Evolutionary conservation across 2,113 vertebrate species (phyloP).

Genomic region (Semnornis frantzii): DNA sequence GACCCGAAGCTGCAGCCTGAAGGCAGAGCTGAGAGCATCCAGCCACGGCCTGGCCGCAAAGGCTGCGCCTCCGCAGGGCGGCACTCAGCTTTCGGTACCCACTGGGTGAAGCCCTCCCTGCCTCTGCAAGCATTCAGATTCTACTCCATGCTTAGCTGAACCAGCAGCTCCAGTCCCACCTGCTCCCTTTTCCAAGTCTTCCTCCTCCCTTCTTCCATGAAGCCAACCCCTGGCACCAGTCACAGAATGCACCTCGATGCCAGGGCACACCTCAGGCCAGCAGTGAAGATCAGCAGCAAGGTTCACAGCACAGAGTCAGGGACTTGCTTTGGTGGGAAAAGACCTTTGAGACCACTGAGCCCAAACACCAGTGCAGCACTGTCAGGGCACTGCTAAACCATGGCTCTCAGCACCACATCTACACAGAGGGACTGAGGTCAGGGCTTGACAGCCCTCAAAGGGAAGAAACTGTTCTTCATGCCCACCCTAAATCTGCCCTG

Average conservation of each 20-base stretch:
- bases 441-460: no score
- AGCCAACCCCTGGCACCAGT: background rate
- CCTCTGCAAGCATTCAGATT: background rate
- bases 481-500: no score
- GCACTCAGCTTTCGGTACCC: background rate
- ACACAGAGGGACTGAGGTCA: no score
- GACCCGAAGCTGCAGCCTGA: background rate
- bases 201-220: background rate
- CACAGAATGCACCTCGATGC: background rate
- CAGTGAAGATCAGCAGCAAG: background rate
- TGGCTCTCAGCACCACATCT: no score
- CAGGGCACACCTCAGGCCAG: accelerated
- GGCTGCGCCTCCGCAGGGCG: background rate
- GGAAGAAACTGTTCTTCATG: no score
- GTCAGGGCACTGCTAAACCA: no score
- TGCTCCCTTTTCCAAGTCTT: background rate
- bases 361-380: no score
- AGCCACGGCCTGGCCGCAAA: background rate
- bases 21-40: background rate
- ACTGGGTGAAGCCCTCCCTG: background rate
- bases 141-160: background rate
- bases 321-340: no score
- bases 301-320: background rate
- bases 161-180: background rate
- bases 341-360: no score